These are phyloP conservation scores for Megamerina dolium DNA, from an alignment of 2,888 invertebrate species.

Conservation along the genomic window DNA sequence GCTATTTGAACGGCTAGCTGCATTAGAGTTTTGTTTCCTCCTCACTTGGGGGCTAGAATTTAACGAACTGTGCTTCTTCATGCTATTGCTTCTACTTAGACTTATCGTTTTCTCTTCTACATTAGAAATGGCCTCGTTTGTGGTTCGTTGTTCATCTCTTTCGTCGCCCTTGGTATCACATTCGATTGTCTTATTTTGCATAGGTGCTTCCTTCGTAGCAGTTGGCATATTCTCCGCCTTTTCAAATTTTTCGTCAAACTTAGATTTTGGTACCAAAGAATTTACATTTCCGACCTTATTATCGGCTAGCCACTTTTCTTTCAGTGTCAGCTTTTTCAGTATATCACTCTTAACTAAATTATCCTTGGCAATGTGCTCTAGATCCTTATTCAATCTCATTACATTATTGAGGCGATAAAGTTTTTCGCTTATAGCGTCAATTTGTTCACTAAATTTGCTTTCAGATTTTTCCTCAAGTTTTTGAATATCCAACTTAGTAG, in stretches of 20 bases:
- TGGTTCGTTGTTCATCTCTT: slow-evolving; percentile 15
- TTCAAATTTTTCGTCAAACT: slow-evolving; percentile 35
- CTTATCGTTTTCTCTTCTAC: slow-evolving; percentile 4
- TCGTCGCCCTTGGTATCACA: not conserved
- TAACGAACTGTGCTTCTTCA: slow-evolving; percentile 16
- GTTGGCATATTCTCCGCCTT: slow-evolving; percentile 11
- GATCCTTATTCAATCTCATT: slow-evolving; percentile 47
- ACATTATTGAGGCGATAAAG: slow-evolving; percentile 46
- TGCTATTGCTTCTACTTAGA: slow-evolving; percentile 21
- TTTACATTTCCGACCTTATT: slow-evolving; percentile 24
- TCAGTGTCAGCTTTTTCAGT: slow-evolving; percentile 44
- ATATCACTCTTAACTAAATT: slow-evolving; percentile 47
- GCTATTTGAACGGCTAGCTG: slow-evolving; percentile 30
- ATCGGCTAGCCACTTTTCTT: slow-evolving; percentile 48
- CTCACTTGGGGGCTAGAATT: slow-evolving; percentile 23
- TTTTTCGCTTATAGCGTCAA: slow-evolving; percentile 47
- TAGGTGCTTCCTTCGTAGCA: slow-evolving; percentile 3
- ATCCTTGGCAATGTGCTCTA: slow-evolving; percentile 45
- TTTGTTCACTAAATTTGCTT: slow-evolving; percentile 40
- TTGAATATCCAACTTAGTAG: slow-evolving; percentile 36
- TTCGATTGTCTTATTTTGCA: not conserved
- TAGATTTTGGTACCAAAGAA: slow-evolving; percentile 24
- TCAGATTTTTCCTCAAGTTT: slow-evolving; percentile 42
- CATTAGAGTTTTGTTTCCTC: slow-evolving; percentile 21
- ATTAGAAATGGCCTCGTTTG: not conserved